phyloP scores from a whole-genome alignment of 2,797 vertebrate species.

The Knipowitschia caucasica region DNA sequence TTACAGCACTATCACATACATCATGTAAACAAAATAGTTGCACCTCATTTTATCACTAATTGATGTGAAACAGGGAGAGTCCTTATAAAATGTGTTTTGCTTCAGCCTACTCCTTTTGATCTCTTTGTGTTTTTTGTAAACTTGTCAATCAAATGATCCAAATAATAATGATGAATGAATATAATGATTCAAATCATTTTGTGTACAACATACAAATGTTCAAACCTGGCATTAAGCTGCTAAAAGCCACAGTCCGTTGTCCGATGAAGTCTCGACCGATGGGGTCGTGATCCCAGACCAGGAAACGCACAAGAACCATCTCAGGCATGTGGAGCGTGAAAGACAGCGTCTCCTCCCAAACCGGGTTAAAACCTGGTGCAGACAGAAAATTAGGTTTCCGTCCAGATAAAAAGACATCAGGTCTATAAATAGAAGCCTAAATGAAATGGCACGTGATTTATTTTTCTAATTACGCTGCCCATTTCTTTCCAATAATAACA shows the following conservation, averaged over 20 bases:
- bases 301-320: constrained; percentile 90
- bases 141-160: too few relatives aligned
- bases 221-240: constrained; percentile 90
- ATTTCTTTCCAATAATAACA: constrained; percentile 30
- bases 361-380: constrained; percentile 91
- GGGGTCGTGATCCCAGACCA: constrained; percentile 98
- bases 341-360: constrained; percentile 96
- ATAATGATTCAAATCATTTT: too few relatives aligned
- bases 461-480: constrained; percentile 32
- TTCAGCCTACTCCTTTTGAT: too few relatives aligned
- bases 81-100: too few relatives aligned
- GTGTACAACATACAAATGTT: constrained; percentile 29
- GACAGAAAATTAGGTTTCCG: neutral
- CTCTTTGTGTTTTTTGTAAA: too few relatives aligned
- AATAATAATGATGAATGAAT: too few relatives aligned
- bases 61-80: too few relatives aligned
- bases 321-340: constrained; percentile 98
- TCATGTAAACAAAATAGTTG: too few relatives aligned
- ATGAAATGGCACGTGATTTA: constrained; percentile 14
- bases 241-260: constrained; percentile 94
- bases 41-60: too few relatives aligned
- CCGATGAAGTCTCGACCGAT: constrained; percentile 97
- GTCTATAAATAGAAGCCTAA: neutral
- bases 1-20: too few relatives aligned
- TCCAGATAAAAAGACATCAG: neutral